These are phyloP conservation scores for Stenurella melanura DNA, from an alignment of 2,888 invertebrate species.

Conservation along the genomic window DNA sequence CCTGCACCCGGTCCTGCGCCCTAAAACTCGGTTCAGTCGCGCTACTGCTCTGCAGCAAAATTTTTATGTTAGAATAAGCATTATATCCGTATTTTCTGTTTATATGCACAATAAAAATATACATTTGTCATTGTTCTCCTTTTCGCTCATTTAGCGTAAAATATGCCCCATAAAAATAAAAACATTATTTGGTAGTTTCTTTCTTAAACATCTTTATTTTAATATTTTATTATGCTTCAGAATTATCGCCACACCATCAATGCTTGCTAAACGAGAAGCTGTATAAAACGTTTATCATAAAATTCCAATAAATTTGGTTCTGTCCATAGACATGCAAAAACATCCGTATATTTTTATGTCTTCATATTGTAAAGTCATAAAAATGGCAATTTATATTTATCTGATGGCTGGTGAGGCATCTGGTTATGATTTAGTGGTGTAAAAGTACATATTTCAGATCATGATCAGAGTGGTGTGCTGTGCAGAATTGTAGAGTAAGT, in stretches of 20 bases:
- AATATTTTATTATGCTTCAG: not conserved
- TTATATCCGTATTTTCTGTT: slow-evolving; percentile 3
- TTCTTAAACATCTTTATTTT: slow-evolving; percentile 7
- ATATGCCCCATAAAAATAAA: not conserved
- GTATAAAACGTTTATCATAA: slow-evolving; percentile 35
- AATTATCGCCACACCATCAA: not conserved
- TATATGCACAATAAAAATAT: not conserved
- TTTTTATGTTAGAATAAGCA: not conserved
- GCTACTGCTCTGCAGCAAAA: not conserved
- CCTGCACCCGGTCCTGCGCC: not conserved
- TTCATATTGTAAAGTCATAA: slow-evolving; percentile 46
- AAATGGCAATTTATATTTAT: slow-evolving; percentile 53
- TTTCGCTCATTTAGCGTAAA: not conserved
- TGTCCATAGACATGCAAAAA: slow-evolving; percentile 40
- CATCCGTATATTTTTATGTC: slow-evolving; percentile 36
- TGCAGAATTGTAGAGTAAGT: slow-evolving; percentile 50
- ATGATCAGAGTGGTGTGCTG: slow-evolving; percentile 26
- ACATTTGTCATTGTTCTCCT: not conserved
- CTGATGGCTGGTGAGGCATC: slow-evolving; percentile 46
- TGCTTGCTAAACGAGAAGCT: slow-evolving; percentile 16
- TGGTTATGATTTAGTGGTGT: slow-evolving; percentile 51
- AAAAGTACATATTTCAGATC: slow-evolving; percentile 51
- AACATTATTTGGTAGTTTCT: not conserved
- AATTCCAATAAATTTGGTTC: slow-evolving; percentile 34
- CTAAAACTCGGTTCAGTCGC: not conserved